Conservation (phyloP, 2,888 invertebrate genomes). For the Drosophila nr. perissopoda region DNA sequence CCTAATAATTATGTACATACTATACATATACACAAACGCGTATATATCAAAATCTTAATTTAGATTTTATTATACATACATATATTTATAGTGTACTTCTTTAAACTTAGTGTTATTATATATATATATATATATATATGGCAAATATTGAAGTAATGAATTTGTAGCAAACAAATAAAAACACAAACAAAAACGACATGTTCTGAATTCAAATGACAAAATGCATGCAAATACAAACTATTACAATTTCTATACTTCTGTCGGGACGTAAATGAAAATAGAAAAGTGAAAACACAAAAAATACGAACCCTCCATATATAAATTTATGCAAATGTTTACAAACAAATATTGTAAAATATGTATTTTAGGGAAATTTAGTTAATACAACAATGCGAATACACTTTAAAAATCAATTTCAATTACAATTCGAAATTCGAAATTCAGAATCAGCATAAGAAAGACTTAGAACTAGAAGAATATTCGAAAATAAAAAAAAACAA, state of each 20-base stretch:
- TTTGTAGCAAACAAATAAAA: conserved; percentile 56
- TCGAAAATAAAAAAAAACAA: conserved; percentile 3
- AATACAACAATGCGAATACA: conserved; percentile 33
- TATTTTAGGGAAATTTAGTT: conserved; percentile 69
- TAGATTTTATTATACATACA: conserved; percentile 42
- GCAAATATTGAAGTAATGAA: conserved; percentile 70
- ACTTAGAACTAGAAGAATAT: conserved; percentile 58
- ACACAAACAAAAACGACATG: conserved; percentile 30
- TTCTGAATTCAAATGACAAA: conserved; percentile 60
- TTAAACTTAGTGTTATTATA: conserved; percentile 62
- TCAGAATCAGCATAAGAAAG: conserved; percentile 65
- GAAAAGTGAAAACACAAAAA: conserved; percentile 18
- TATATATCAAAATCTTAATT: conserved; percentile 39
- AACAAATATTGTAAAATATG: conserved; percentile 43
- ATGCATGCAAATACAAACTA: conserved; percentile 28
- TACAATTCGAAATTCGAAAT: conserved; percentile 50
- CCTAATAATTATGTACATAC: conserved; percentile 76
- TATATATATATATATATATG: conserved; percentile 23
- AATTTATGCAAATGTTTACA: conserved; percentile 26
- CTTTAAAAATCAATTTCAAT: conserved; percentile 47
- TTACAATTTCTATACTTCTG: conserved; percentile 30
- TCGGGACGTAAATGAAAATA: conserved; percentile 23
- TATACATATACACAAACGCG: conserved; percentile 43
- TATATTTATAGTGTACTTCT: conserved; percentile 60
- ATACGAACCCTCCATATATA: conserved; percentile 67